phyloP scores from a whole-genome alignment of 2,113 vertebrate species.

The Cyanoliseus patagonus region DNA sequence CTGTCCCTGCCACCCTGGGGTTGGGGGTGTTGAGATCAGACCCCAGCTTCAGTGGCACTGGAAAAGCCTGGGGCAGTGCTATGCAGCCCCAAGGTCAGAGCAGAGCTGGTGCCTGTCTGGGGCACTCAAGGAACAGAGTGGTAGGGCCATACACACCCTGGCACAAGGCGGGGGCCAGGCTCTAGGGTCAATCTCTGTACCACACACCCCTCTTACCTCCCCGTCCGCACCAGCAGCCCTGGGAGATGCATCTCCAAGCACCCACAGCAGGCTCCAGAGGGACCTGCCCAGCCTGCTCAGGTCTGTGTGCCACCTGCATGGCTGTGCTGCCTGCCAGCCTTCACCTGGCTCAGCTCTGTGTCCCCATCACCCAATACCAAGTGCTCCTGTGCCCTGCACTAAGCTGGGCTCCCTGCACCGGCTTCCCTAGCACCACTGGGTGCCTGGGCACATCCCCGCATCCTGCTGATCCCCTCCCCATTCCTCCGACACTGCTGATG shows the following conservation, averaged over 20 bases:
- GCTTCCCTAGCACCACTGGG: neutral
- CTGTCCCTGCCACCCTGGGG: neutral
- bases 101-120: neutral
- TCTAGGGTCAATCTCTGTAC: neutral
- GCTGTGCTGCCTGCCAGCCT: neutral
- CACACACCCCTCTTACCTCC: neutral
- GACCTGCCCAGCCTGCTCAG: neutral
- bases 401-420: neutral
- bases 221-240: neutral
- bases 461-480: neutral
- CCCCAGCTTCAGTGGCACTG: neutral
- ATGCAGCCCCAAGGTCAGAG: neutral
- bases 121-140: neutral
- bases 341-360: neutral
- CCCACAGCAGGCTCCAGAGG: neutral
- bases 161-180: neutral
- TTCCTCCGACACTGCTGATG: neutral
- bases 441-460: accelerated
- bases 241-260: neutral
- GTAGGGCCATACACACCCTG: neutral
- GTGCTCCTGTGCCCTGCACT: neutral
- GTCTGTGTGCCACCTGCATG: accelerated
- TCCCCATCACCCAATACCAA: neutral
- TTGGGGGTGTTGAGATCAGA: neutral
- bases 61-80: neutral